Evolutionary conservation across 2,113 vertebrate species (phyloP).

Genomic region (Leiothrix lutea): DNA sequence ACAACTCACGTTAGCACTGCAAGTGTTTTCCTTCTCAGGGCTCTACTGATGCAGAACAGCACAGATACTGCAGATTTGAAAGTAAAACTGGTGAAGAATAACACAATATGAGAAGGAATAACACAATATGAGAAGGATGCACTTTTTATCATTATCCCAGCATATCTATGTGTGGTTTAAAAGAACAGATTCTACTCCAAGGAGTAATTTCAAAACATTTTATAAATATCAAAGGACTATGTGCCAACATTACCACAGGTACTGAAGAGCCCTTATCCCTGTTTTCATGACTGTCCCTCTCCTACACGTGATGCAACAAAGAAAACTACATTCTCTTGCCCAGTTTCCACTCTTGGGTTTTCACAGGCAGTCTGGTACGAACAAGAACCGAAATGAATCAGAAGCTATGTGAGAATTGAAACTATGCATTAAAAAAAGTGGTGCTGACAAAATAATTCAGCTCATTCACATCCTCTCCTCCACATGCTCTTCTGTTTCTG

Average conservation of each 20-base stretch:
- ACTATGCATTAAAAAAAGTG: background rate
- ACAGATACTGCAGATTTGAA: background rate
- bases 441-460: slow-evolving; percentile 17
- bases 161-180: background rate
- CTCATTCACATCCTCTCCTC: slow-evolving; percentile 19
- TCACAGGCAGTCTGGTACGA: slow-evolving; percentile 24
- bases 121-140: background rate
- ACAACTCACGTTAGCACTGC: background rate
- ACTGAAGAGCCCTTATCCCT: background rate
- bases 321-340: background rate
- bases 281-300: background rate
- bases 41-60: background rate
- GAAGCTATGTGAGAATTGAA: slow-evolving; percentile 7
- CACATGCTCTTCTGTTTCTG: background rate
- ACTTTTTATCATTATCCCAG: background rate
- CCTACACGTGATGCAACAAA: slow-evolving; percentile 5
- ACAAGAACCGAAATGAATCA: background rate
- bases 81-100: background rate
- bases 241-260: background rate
- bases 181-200: background rate
- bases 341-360: background rate
- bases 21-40: background rate
- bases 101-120: background rate
- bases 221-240: background rate
- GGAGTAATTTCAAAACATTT: background rate